Evolutionary conservation across 2,797 vertebrate species (phyloP), one percentile per base, ranked within the genome.

Genomic region (Galagoides demidoff): DNA sequence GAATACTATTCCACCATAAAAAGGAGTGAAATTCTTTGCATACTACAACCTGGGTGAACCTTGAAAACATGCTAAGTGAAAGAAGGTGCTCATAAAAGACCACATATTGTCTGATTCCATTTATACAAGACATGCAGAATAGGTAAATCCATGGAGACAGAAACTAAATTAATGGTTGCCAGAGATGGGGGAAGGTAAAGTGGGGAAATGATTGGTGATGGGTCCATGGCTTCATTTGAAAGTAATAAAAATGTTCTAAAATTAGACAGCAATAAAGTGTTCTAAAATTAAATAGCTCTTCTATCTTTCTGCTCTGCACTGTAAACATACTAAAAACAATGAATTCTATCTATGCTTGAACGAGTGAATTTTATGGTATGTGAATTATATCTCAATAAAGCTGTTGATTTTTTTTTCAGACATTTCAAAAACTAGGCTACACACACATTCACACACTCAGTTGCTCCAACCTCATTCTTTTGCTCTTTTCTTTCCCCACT

Each of bases 331-430:
- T 39, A 29, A 87, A 83, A 91, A 83, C 16, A 64, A 7, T 27
- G 39, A 74, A 25, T 5, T n/a, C 49, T n/a, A 45, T n/a, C 49
- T 37, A 45, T 23, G 29, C 19, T 88, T 91, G 23, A 84, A 82
- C 64, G 29, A 20, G 0, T 34, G 39, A 64, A 20, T 71, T 83
- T 92, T 64, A 64, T 6, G 2, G 7, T 37, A 43, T 43, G 10
- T 66, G 73, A 84, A 43, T 57, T 83, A 29, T 66, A 90, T 25
- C 82, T 95, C 91, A 73, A 61, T 61, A 68, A 84, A 90, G 37
- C 22, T 81, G 7, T 71, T 79, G 29, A 90, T 43, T 43, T 45
- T 29, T 25, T 25, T 27, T 22, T 85, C 70, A 68, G 55, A 14
- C 39, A 27, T 78, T 93, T 87, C 25, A 73, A 29, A 82, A 84